These are phyloP conservation scores for Boloria euphrosyne DNA, from an alignment of 2,888 invertebrate genomes.

Conservation along the genomic window DNA sequence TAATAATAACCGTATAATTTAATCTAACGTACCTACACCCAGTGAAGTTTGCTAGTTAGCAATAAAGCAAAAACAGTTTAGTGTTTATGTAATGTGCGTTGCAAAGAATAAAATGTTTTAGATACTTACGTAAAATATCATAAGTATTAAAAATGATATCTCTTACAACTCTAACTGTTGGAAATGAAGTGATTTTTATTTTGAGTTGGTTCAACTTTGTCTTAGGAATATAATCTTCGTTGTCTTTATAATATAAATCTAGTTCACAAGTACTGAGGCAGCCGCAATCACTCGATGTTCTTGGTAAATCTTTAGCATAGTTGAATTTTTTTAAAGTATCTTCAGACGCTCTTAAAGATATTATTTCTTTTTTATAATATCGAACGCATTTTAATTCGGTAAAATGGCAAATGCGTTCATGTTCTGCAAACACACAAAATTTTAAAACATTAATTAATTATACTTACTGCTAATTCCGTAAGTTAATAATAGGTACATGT, in stretches of 20 bases:
- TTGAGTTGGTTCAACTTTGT: slow-evolving; percentile 53
- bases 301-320: slow-evolving; percentile 51
- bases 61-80: too few relatives aligned
- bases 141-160: slow-evolving; percentile 87
- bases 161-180: slow-evolving; percentile 85
- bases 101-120: slow-evolving; percentile 10
- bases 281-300: slow-evolving; percentile 58
- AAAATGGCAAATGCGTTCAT: slow-evolving; percentile 65
- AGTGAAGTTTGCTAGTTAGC: too few relatives aligned
- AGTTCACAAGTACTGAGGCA: slow-evolving; percentile 68
- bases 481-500: too few relatives aligned
- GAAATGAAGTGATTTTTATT: slow-evolving; percentile 84
- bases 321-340: slow-evolving; percentile 49
- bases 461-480: too few relatives aligned
- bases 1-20: too few relatives aligned
- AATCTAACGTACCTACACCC: too few relatives aligned
- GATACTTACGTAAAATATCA: slow-evolving; percentile 87
- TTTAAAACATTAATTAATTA: too few relatives aligned
- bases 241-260: slow-evolving; percentile 62
- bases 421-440: slow-evolving; percentile 47
- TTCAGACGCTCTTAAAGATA: slow-evolving; percentile 55
- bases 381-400: slow-evolving; percentile 62
- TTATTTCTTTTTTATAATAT: slow-evolving; percentile 59
- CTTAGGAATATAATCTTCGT: slow-evolving; percentile 53
- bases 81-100: too few relatives aligned